phyloP scores from a whole-genome alignment of 2,888 invertebrate species.

The Chrysomela aeneicollis region DNA sequence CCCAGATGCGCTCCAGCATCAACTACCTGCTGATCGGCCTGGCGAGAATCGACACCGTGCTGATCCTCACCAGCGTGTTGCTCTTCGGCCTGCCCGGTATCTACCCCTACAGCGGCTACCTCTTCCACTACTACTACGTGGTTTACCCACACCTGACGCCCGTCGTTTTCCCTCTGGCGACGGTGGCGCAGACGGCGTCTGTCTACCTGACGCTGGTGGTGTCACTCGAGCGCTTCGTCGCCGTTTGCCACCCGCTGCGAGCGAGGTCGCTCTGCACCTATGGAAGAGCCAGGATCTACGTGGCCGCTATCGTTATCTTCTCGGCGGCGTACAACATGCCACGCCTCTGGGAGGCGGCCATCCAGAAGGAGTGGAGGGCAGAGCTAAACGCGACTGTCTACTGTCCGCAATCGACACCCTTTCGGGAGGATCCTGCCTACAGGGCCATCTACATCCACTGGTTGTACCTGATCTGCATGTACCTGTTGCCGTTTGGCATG shows the following conservation, averaged over 20 bases:
- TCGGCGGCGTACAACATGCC: conserved; percentile 88
- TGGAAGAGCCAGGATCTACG: conserved; percentile 84
- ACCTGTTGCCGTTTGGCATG: conserved; percentile 89
- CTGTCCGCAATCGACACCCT: conserved; percentile 73
- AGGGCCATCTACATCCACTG: conserved; percentile 91
- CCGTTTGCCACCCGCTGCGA: conserved; percentile 88
- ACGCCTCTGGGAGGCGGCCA: conserved; percentile 74
- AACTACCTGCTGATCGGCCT: conserved; percentile 93
- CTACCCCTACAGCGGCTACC: conserved; percentile 79
- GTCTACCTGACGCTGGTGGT: conserved; percentile 92
- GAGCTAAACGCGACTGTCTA: conserved; percentile 65
- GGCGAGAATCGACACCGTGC: conserved; percentile 91
- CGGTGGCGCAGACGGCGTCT: conserved; percentile 91
- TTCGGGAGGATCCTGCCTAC: conserved; percentile 77
- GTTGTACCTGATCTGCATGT: conserved; percentile 93
- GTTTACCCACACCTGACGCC: conserved; percentile 84
- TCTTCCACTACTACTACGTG: conserved; percentile 80
- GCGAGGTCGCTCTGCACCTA: conserved; percentile 92
- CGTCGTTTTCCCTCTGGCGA: conserved; percentile 82
- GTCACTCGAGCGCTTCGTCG: conserved; percentile 92
- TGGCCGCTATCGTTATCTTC: conserved; percentile 80
- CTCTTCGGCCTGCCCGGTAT: conserved; percentile 89
- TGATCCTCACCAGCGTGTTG: conserved; percentile 85
- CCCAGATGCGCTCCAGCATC: conserved; percentile 95
- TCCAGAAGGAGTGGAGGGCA: conserved; percentile 56